Base-by-base conservation (phyloP, 53 echinoderm and acorn worm genomes). In the Glandiceps talaboti region DNA sequence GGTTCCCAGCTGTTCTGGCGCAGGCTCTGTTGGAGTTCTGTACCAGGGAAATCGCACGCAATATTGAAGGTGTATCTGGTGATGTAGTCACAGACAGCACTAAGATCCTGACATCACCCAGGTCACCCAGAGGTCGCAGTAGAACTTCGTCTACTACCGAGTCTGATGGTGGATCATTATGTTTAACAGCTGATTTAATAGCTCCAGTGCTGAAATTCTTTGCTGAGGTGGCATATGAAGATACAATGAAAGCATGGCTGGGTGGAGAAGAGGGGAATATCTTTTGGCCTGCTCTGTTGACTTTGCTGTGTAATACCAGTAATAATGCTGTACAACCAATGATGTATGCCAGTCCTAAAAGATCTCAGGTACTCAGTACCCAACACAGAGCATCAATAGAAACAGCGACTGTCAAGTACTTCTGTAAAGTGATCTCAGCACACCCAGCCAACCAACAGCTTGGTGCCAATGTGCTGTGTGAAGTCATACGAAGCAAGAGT, bases 181-280 rank as follows among this genome's bases (percentile, higher is more conserved):
- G 85, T 26, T 84, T 99, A 1, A 99, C 99, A 0, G 93, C 99
- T 27, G 99, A 99, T 75, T 88, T 94, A 27, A 87, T 99, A 14
- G 91, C 93, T 1, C 93, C 99, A 0, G 93, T 99, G n/a, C 81
- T 99, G 73, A 86, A 91, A 82, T 91, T 99, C 86, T 99, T 99
- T 73, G 91, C 89, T 26, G 89, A 93, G 74, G 85, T 99, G 12
- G 83, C 87, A 45, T 76, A 88, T 28, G 89, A 99, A 77, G 83
- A 85, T 25, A 83, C 84, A 30, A 91, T 99, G 82, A 99, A 99
- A 85, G 82, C 93, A 82, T 99, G 99, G 99, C 79, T 99, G 74
- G 99, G 93, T 0, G 85, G 91, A 14, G 33, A 88, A 0, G 99
- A 99, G 77, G 99, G 99, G 29, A 88, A 87, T 27, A 83, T 89